Percentiles rank a stretch among this genome's conserved stretches.
Conservation (phyloP, 2,113 vertebrate genomes). For the Xyrauchen texanus region DNA sequence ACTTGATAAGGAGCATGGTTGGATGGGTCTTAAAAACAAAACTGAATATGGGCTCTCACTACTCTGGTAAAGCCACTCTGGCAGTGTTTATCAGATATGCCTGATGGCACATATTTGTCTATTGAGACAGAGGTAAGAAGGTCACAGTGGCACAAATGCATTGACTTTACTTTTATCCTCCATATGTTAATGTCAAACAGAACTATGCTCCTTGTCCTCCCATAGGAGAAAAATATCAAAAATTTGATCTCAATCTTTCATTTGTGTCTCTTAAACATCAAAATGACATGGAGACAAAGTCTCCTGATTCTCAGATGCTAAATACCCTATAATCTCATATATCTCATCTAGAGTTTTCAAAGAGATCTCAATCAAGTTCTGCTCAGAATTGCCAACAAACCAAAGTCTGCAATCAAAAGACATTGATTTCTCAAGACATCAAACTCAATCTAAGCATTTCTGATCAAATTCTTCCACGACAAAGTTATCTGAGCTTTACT, state of each 20-base stretch:
- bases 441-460: no score
- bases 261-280: not conserved
- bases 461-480: no score
- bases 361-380: no score
- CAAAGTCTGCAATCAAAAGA: no score
- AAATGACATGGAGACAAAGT: constrained; percentile 9
- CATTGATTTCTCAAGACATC: no score
- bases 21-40: constrained; percentile 30
- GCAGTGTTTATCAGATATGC: constrained; percentile 44
- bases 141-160: constrained; percentile 37
- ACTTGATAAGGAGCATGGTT: constrained; percentile 31
- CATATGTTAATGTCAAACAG: constrained; percentile 11
- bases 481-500: no score
- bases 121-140: constrained; percentile 23
- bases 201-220: constrained; percentile 5
- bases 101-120: constrained; percentile 27
- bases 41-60: constrained; percentile 5
- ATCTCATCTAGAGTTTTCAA: no score
- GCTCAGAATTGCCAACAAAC: no score
- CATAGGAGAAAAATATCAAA: not conserved
- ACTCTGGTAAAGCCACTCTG: constrained; percentile 27
- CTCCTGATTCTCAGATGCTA: not conserved
- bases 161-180: constrained; percentile 11
- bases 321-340: no score
- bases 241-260: constrained; percentile 27